Evolutionary conservation across 2,797 vertebrate species (phyloP).

Genomic region (Danio aesculapii): DNA sequence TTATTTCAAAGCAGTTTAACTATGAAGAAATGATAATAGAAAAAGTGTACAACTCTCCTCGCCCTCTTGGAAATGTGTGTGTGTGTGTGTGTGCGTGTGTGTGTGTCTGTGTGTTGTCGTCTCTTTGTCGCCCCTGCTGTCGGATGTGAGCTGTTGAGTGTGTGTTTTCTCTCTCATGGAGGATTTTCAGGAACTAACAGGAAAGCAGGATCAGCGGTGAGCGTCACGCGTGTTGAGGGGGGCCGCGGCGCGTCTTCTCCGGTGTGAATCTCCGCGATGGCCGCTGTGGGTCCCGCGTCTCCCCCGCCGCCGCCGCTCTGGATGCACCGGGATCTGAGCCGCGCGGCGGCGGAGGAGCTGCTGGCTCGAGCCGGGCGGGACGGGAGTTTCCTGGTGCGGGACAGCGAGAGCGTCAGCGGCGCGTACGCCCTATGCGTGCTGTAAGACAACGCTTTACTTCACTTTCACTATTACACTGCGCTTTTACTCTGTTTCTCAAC

Average conservation of each 20-base stretch:
- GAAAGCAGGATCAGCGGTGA: constrained; percentile 40
- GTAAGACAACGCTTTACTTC: constrained; percentile 75
- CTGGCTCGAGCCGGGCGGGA: constrained; percentile 91
- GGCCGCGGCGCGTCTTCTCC: no score
- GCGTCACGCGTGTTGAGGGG: no score
- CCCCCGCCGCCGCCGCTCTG: constrained; percentile 78
- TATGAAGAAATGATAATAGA: no score
- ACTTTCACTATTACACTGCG: background rate
- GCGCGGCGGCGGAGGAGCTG: constrained; percentile 93
- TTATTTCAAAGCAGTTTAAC: no score
- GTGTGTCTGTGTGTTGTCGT: background rate
- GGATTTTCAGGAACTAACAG: constrained; percentile 76
- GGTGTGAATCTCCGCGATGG: constrained; percentile 68
- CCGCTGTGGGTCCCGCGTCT: constrained; percentile 74
- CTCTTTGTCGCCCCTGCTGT: constrained; percentile 25
- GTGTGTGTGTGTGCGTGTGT: background rate
- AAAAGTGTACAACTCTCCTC: no score
- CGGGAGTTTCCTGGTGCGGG: constrained; percentile 96
- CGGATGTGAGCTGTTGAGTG: constrained; percentile 5
- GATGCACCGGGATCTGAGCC: constrained; percentile 96
- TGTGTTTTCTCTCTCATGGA: constrained; percentile 54
- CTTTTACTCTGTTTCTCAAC: background rate
- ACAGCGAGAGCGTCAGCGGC: constrained; percentile 94
- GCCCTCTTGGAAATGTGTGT: background rate
- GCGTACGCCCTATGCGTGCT: constrained; percentile 93